These are phyloP conservation scores for Gila robusta DNA, from an alignment of 2,797 vertebrate genomes.

Conservation along the genomic window DNA sequence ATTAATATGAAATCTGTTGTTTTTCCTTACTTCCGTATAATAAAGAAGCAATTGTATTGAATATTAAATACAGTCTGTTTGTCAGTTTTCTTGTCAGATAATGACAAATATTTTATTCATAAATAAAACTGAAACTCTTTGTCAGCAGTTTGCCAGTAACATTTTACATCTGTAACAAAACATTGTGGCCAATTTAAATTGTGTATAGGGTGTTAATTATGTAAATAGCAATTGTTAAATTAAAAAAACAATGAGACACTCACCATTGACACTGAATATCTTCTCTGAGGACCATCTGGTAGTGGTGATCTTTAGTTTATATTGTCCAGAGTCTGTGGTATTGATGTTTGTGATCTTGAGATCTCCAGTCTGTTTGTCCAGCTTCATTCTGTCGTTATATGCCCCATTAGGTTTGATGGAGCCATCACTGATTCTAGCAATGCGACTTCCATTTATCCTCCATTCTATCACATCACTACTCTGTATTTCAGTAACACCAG, in stretches of 20 bases:
- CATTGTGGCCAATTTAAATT: too few species aligned
- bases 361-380: background rate
- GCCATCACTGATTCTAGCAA: background rate
- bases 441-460: background rate
- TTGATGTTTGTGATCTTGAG: background rate
- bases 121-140: too few species aligned
- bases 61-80: too few species aligned
- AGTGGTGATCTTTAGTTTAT: accelerated
- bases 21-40: too few species aligned
- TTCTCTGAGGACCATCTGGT: accelerated
- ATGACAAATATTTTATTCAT: too few species aligned
- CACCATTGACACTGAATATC: accelerated
- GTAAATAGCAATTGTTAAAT: background rate
- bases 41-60: too few species aligned
- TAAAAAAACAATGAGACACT: background rate
- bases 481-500: background rate
- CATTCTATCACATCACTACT: background rate
- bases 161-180: too few species aligned
- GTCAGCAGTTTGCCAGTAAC: too few species aligned
- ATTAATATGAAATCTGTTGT: too few species aligned
- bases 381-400: accelerated
- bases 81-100: too few species aligned
- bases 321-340: background rate
- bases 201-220: background rate
- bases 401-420: accelerated